phyloP scores from a whole-genome alignment of 2,113 vertebrate species.

The Neolamprologus hecqui region DNA sequence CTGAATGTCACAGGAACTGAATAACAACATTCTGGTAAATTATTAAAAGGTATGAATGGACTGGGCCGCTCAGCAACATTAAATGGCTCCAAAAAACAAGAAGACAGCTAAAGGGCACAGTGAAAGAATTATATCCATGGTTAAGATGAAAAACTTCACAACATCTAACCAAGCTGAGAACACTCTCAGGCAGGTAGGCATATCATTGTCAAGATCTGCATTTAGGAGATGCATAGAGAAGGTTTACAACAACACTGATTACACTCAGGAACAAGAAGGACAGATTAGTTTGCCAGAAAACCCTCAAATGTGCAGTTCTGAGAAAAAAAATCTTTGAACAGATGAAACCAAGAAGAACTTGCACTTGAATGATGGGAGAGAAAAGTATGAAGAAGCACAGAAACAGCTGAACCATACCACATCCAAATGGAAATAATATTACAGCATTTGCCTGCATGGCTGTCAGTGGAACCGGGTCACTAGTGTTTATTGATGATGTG shows the following conservation, averaged over 20 bases:
- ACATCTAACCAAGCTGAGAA: background rate
- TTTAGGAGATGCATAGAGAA: background rate
- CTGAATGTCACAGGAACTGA: background rate
- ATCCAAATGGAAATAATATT: background rate
- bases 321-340: background rate
- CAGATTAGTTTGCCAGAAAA: background rate
- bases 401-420: background rate
- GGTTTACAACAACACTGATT: background rate
- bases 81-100: background rate
- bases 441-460: accelerated
- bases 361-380: background rate
- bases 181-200: background rate
- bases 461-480: background rate
- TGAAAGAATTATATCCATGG: background rate
- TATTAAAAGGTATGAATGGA: background rate
- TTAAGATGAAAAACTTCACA: background rate
- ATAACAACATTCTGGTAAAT: background rate
- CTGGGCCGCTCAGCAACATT: background rate
- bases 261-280: background rate
- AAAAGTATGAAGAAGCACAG: background rate
- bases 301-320: accelerated
- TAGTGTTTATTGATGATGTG: background rate
- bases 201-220: background rate
- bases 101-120: accelerated
- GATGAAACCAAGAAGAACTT: background rate